These are phyloP conservation scores for Bolinopsis microptera DNA, from an alignment of 37 sponge, comb jelly and placozoan species.

Conservation along the genomic window DNA sequence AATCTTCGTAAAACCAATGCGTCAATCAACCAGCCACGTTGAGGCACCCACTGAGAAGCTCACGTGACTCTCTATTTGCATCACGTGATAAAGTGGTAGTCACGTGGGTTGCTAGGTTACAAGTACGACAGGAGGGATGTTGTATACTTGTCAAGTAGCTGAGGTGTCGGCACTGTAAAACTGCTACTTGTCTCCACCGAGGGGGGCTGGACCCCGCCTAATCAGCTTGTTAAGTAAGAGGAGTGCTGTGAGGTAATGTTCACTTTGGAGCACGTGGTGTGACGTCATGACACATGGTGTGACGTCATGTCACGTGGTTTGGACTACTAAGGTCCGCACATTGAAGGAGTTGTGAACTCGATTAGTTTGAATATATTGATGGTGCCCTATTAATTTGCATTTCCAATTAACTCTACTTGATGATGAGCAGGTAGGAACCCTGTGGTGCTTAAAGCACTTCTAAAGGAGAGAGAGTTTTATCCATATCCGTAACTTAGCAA, in stretches of 20 bases:
- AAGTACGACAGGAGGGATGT: not conserved
- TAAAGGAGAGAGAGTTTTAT: too few relatives aligned
- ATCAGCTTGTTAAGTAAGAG: not conserved
- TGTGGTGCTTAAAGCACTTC: too few relatives aligned
- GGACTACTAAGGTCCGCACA: too few relatives aligned
- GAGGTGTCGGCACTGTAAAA: not conserved
- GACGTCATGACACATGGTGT: too few relatives aligned
- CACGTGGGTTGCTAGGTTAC: not conserved
- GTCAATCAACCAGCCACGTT: not conserved
- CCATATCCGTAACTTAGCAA: too few relatives aligned
- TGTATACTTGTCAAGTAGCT: not conserved
- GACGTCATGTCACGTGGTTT: not conserved
- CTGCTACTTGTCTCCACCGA: not conserved
- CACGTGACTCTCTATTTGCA: not conserved
- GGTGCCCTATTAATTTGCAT: not conserved
- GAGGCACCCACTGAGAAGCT: not conserved
- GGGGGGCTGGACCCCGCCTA: not conserved
- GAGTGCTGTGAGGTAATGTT: too few relatives aligned
- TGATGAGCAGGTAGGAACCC: too few relatives aligned
- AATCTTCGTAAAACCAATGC: not conserved
- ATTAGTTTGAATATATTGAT: not conserved
- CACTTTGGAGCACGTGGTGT: too few relatives aligned
- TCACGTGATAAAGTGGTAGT: not conserved
- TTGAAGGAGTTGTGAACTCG: not conserved
- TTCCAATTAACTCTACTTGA: too few relatives aligned